A percentile compares a stretch with the other conserved stretches of the same genome.
Evolutionary conservation across 1,140 invertebrate species (phyloP).

Genomic region (Venustaconcha ellipsiformis): DNA sequence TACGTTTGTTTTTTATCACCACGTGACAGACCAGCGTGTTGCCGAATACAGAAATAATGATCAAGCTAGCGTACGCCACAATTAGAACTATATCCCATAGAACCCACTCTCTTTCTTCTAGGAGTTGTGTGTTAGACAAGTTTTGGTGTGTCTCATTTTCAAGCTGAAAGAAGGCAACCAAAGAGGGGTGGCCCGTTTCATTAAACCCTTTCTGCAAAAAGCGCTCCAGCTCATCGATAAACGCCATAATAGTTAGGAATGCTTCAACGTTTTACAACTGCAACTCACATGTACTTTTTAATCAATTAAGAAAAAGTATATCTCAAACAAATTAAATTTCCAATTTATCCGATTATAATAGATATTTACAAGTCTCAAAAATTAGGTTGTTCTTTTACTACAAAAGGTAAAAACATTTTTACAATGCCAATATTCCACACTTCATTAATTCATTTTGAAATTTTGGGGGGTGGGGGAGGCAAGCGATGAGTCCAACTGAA

Average conservation of each 20-base stretch:
- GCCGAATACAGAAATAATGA: slow-evolving; percentile 71
- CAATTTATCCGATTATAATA: too few species aligned
- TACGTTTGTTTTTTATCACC: slow-evolving; percentile 86
- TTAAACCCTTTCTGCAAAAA: slow-evolving; percentile 5
- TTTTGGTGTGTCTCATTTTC: slow-evolving; percentile 14
- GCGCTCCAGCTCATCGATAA: slow-evolving; percentile 18
- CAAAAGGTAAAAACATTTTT: too few species aligned
- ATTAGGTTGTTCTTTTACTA: too few species aligned
- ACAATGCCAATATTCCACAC: too few species aligned
- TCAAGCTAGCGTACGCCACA: slow-evolving; percentile 18
- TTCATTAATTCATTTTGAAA: too few species aligned
- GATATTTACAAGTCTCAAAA: too few species aligned
- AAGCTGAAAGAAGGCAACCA: slow-evolving; percentile 3
- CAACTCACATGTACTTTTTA: too few species aligned
- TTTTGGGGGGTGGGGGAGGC: too few species aligned
- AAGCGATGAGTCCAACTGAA: too few species aligned
- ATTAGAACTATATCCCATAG: slow-evolving; percentile 13
- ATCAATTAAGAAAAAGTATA: too few species aligned
- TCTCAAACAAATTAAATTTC: too few species aligned
- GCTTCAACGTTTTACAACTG: too few species aligned
- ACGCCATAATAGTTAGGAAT: slow-evolving; percentile 8
- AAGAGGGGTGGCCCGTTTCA: neutral
- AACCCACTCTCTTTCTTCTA: slow-evolving; percentile 7
- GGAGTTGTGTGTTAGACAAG: neutral
- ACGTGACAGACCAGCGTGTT: slow-evolving; percentile 88